Evolutionary conservation across 2,888 invertebrate species (phyloP).

Genomic region (Papilio demoleus): DNA sequence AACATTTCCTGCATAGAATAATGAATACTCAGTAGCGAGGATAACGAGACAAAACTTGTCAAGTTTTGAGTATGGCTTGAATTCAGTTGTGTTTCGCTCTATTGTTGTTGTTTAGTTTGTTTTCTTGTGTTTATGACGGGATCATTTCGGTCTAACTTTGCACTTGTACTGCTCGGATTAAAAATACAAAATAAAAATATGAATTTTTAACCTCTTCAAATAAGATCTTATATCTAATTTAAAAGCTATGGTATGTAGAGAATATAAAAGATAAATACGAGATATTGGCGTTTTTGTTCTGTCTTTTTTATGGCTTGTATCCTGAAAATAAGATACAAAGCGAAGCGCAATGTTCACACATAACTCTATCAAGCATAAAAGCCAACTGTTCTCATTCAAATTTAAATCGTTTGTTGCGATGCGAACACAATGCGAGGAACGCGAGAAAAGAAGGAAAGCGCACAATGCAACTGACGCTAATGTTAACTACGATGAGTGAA

Average conservation of each 20-base stretch:
- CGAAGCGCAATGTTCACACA: constrained; percentile 17
- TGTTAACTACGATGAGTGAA: constrained; percentile 17
- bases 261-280: no score
- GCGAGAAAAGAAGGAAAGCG: constrained; percentile 22
- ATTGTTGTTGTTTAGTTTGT: constrained; percentile 31
- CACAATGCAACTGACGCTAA: constrained; percentile 23
- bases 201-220: not conserved
- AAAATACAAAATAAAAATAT: not conserved
- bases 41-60: constrained; percentile 33
- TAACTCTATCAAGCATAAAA: constrained; percentile 29
- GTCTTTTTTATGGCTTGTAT: no score
- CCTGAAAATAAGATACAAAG: not conserved
- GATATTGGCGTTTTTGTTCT: no score
- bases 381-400: constrained; percentile 14
- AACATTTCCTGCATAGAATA: constrained; percentile 18
- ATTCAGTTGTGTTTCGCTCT: constrained; percentile 16
- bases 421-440: constrained; percentile 13
- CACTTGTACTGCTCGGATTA: not conserved
- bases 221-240: not conserved
- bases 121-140: constrained; percentile 33
- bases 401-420: constrained; percentile 18
- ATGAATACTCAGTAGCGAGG: constrained; percentile 24
- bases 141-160: constrained; percentile 6
- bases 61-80: constrained; percentile 18
- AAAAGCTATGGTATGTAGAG: no score